Base-by-base conservation (phyloP, 1,140 invertebrate genomes). In the Agrypnia vestita region DNA sequence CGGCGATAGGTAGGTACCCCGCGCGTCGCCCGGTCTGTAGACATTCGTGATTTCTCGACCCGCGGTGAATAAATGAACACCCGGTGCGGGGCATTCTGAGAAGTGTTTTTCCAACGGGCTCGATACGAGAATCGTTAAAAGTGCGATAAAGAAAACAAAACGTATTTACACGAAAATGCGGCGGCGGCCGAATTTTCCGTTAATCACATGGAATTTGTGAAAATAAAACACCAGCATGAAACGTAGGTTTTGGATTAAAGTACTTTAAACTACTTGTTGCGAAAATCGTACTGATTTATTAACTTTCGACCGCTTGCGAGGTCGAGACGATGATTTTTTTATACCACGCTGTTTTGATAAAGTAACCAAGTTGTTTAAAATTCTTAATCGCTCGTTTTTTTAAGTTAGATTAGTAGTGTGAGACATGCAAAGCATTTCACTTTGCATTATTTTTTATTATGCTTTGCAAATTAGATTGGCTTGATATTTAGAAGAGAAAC, bases 11-110 rank as follows among this genome's bases (percentile, higher is more conserved):
- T 49, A 11, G 3, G 51, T 15, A 11, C 12, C 51, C 51, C 17
- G 44, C 12, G 12, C 72, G 17, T 7, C 73, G 9, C 56, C 4
- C 55, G 44, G 17, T 13, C 67, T 51, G 46, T 71, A 47, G 17
- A 69, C 21, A 53, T 71, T 71, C 47, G 44, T 71, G 46, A 71
- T 71, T 71, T 71, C 67, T 47, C 46, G 47, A 71, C 46, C 44
- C 12, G 1, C 17, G 12, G 49, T 71, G 67, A 71, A 71, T 71
- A 71, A 71, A 19, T 71, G 67, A 71, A 53, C 67, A 71, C 67
- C 49, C 19, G 67, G 9, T 49, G n/a, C 15, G 35, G 17, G 19
- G 47, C 11, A 51, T 51, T 1, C 11, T 62, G 19, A 62, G 17
- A 19, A 19, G 10, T 10, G 59, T 43, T n/a, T 21, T 13, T 25